phyloP scores from a whole-genome alignment of 2,797 vertebrate species.

The Poecilia gillii region DNA sequence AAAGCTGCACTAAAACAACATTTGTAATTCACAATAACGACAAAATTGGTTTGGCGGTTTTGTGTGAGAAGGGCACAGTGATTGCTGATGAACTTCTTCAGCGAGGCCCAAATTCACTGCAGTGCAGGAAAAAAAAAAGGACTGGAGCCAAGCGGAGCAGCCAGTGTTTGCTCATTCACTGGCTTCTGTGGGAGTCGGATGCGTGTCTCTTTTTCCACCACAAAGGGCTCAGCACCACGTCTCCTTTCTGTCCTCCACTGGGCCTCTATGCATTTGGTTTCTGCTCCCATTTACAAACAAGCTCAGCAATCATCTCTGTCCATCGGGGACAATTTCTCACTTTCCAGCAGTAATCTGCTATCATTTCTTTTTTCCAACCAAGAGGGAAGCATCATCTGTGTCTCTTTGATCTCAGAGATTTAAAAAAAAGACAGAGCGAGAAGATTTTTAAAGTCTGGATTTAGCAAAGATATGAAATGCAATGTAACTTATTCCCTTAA shows the following conservation, averaged over 20 bases:
- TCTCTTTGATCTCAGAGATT: conserved; percentile 55
- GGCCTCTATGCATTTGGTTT: conserved; percentile 33
- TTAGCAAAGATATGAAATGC: not conserved
- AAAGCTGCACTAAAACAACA: not conserved
- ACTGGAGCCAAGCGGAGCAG: conserved; percentile 44
- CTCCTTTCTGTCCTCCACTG: conserved; percentile 26
- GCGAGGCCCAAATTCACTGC: conserved; percentile 58
- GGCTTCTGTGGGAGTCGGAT: conserved; percentile 66
- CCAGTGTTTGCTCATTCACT: conserved; percentile 51
- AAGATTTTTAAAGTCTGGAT: not conserved
- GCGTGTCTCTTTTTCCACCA: conserved; percentile 33
- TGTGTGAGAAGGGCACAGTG: conserved; percentile 25
- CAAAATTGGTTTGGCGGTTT: conserved; percentile 29
- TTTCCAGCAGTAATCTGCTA: conserved; percentile 29
- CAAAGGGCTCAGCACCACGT: conserved; percentile 27
- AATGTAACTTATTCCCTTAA: not conserved
- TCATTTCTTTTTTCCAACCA: conserved; percentile 33
- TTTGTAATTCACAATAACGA: conserved; percentile 13
- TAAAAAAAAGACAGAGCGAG: not conserved
- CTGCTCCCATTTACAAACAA: conserved; percentile 15
- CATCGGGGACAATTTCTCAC: conserved; percentile 23
- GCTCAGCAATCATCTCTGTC: conserved; percentile 33
- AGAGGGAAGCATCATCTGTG: conserved; percentile 42
- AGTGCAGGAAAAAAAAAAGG: conserved; percentile 25
- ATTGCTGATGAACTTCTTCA: conserved; percentile 47